phyloP scores from a whole-genome alignment of 1,140 invertebrate species.

The Delia radicum region DNA sequence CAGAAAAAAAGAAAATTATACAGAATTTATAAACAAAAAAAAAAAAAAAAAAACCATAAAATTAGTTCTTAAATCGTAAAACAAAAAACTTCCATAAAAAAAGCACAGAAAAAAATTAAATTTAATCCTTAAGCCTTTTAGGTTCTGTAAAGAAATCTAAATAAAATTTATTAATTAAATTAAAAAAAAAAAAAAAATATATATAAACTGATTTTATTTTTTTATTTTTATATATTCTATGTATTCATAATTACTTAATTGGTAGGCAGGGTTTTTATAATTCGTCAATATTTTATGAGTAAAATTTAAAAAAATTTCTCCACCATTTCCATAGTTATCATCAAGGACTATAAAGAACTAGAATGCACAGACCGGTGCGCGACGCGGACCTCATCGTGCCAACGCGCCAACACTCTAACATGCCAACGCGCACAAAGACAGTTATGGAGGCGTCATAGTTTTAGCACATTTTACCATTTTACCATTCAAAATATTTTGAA shows the following conservation, averaged over 20 bases:
- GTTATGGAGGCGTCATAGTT: too few species aligned
- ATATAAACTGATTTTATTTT: not conserved
- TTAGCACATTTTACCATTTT: too few species aligned
- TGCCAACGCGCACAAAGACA: too few species aligned
- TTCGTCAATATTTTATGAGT: too few species aligned
- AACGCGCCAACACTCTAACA: too few species aligned
- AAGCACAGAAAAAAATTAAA: not conserved
- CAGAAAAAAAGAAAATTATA: not conserved
- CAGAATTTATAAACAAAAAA: conserved; percentile 2
- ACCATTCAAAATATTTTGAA: too few species aligned
- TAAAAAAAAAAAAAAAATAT: not conserved
- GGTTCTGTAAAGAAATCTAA: conserved; percentile 24
- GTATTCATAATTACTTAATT: not conserved
- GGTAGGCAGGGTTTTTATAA: not conserved
- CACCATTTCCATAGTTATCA: too few species aligned
- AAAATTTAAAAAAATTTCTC: too few species aligned
- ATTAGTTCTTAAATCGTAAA: not conserved
- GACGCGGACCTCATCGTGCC: too few species aligned
- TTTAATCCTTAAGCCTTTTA: conserved; percentile 16
- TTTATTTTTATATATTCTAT: not conserved
- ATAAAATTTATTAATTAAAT: conserved; percentile 25
- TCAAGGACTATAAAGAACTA: too few species aligned
- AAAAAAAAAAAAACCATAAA: conserved; percentile 3
- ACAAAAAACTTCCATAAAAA: not conserved
- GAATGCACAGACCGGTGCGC: too few species aligned